Base-by-base conservation (phyloP, 2,797 vertebrate genomes). In the Platyrinchus mystaceus region DNA sequence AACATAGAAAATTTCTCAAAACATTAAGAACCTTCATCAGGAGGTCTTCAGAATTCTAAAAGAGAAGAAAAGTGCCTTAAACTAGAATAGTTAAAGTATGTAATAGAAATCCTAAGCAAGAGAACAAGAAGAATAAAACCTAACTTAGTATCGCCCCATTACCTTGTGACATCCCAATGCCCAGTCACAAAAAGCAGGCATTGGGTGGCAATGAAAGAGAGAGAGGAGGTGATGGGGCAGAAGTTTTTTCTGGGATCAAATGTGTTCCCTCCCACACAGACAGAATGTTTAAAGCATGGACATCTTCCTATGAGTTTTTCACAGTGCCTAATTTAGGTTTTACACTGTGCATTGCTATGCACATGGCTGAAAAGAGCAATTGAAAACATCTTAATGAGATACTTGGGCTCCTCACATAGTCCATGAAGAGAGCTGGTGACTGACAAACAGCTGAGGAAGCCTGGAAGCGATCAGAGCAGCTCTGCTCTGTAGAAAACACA, bases 311-410 rank as follows among this genome's bases (percentile, higher is more conserved):
- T 52, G 69, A 88, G 66, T 81, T 59, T 88, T 94, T 69, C 86
- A 46, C 55, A 60, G 53, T 1, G 1, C 43, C 69, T 86, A 63
- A 94, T 91, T 95, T 84, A 76, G 80, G 80, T 69, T 94, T 94
- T 82, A 86, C 67, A 86, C 59, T 60, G 50, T 82, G 50, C 84
- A 94, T 63, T 82, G 55, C 70, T 41, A 49, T 52, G 67, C 83
- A 84, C 1, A 0, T 78, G 83, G 74, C 63, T 95, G 90, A 80
- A 94, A 90, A 91, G 77, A 88, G 91, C 88, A 84, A 89, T 15
- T 90, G 94, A 91, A 95, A 96, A 91, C 88, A 87, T 88, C 90
- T 95, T 95, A 96, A 96, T 95, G 96, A 95, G 91, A 80, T 95
- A 68, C 55, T 93, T 81, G 80, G 80, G 63, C 83, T 95, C 80